phyloP scores from a whole-genome alignment of 2,888 invertebrate species.

The Entomobrya proxima region DNA sequence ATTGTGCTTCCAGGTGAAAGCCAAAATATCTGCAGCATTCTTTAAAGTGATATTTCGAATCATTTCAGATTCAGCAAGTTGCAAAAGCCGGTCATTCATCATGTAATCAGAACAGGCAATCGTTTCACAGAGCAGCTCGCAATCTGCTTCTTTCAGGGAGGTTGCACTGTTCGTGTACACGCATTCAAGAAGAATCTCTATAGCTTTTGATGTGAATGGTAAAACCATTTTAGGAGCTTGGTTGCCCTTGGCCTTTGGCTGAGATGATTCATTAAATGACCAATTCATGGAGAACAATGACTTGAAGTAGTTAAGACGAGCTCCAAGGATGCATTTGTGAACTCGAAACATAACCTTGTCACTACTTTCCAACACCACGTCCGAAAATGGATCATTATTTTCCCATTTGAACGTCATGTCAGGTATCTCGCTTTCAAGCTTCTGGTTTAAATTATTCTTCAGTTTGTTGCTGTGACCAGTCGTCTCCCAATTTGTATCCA shows the following conservation, averaged over 20 bases:
- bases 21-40: slow-evolving; percentile 86
- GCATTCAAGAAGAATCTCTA: slow-evolving; percentile 83
- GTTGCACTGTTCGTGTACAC: slow-evolving; percentile 85
- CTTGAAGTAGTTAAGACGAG: slow-evolving; percentile 89
- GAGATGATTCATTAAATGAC: slow-evolving; percentile 80
- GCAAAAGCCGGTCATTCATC: slow-evolving; percentile 84
- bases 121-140: slow-evolving; percentile 86
- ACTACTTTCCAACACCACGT: slow-evolving; percentile 81
- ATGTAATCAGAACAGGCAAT: slow-evolving; percentile 89
- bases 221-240: slow-evolving; percentile 73
- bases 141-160: slow-evolving; percentile 80
- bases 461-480: neutral
- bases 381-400: slow-evolving; percentile 80
- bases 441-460: neutral
- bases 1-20: slow-evolving; percentile 87
- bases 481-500: slow-evolving; percentile 12
- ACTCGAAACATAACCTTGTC: slow-evolving; percentile 80
- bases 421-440: neutral
- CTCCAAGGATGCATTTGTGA: slow-evolving; percentile 89
- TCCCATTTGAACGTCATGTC: slow-evolving; percentile 78
- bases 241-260: neutral
- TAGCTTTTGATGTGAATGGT: slow-evolving; percentile 80
- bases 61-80: slow-evolving; percentile 84
- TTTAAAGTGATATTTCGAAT: slow-evolving; percentile 84
- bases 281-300: slow-evolving; percentile 86